phyloP scores from a whole-genome alignment of 2,797 vertebrate genomes.

The Danio choprae region DNA sequence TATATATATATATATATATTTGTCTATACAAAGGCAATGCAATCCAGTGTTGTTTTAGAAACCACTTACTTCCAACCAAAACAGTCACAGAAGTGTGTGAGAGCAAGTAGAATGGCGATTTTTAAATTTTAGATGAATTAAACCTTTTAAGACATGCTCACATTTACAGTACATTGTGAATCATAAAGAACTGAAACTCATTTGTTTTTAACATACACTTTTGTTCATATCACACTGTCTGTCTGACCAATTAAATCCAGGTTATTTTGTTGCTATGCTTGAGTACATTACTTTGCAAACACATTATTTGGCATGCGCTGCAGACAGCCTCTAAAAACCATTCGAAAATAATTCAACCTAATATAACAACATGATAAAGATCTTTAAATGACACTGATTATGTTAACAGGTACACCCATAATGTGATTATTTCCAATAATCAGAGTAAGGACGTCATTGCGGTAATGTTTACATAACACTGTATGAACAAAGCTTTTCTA shows the following conservation, averaged over 20 bases:
- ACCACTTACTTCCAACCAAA: background rate
- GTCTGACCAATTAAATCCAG: background rate
- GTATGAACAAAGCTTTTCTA: too few species aligned
- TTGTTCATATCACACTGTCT: background rate
- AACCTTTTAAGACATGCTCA: background rate
- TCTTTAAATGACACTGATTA: background rate
- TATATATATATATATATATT: too few species aligned
- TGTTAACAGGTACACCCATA: background rate
- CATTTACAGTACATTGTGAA: slow-evolving; percentile 1
- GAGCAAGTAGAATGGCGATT: background rate
- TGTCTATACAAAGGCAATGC: background rate
- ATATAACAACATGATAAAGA: background rate
- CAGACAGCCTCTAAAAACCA: slow-evolving; percentile 28
- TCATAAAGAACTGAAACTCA: slow-evolving; percentile 16
- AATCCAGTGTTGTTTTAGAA: background rate
- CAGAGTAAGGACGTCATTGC: too few species aligned
- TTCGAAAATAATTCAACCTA: background rate
- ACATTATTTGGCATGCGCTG: background rate
- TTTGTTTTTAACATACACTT: slow-evolving; percentile 27
- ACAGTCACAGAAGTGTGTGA: background rate
- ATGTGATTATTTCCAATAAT: too few species aligned
- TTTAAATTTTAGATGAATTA: background rate
- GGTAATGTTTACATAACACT: too few species aligned
- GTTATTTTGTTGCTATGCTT: background rate
- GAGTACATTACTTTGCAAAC: slow-evolving; percentile 16